Conservation (phyloP, 30 jellyfish, hydroid and myxozoan genomes). For the Aurelia aurita complex sp. Pacific region DNA sequence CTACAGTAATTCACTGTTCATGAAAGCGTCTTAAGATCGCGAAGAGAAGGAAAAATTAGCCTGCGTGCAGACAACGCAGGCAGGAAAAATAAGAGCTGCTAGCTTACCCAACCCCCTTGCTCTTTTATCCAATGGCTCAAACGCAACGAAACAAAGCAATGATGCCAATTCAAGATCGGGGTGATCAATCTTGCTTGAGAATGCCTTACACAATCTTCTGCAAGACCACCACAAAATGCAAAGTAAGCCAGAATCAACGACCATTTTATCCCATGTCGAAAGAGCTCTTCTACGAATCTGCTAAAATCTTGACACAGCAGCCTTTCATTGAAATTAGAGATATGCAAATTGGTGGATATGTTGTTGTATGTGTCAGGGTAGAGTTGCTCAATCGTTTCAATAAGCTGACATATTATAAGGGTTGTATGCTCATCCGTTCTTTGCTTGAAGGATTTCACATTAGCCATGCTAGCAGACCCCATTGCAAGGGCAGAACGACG, state of each 20-base stretch:
- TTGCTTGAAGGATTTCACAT: constrained; percentile 35
- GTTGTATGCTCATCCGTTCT: constrained; percentile 69
- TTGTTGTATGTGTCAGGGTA: constrained; percentile 59
- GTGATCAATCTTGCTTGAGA: constrained; percentile 44
- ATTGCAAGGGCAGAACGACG: constrained; percentile 60
- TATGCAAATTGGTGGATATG: constrained; percentile 40
- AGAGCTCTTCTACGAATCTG: constrained; percentile 61
- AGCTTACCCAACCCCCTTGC: constrained; percentile 74
- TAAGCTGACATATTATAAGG: constrained; percentile 49
- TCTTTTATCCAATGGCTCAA: constrained; percentile 49
- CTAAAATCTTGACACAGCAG: constrained; percentile 62
- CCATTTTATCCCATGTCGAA: constrained; percentile 65
- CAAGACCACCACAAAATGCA: constrained; percentile 74
- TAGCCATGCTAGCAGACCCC: constrained; percentile 60
- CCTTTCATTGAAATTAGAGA: constrained; percentile 61
- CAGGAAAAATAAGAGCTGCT: not conserved
- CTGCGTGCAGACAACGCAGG: not conserved
- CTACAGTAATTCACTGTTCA: too few species aligned
- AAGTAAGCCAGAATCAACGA: constrained; percentile 56
- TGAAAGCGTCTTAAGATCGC: too few species aligned
- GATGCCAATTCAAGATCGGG: constrained; percentile 57
- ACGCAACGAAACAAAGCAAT: constrained; percentile 34
- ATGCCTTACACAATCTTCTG: constrained; percentile 72
- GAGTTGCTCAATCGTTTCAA: constrained; percentile 58
- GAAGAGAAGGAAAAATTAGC: too few species aligned